Evolutionary conservation across 2,113 vertebrate genomes (phyloP), one percentile per base, ranked within the genome.

Genomic region (Caranx melampygus): DNA sequence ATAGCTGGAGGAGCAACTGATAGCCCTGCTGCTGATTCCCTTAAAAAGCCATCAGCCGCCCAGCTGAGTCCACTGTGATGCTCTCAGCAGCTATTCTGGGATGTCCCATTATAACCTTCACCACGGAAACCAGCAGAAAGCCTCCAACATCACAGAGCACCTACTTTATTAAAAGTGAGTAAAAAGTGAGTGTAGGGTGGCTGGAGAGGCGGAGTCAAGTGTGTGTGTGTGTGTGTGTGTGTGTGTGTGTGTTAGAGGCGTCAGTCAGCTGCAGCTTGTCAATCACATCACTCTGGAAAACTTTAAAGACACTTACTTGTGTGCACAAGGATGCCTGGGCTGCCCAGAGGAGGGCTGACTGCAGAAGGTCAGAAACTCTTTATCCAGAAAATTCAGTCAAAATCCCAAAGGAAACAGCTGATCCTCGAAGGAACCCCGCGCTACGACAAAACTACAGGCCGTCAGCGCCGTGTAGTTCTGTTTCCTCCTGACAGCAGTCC

Each of bases 371-470:
- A 95, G 92, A 93, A 95, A 95, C 94, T 96, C 96, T 95, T 95
- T 97, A 96, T 96, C 96, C 96, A 94, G 93, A 96, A 95, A 93
- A 88, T 92, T 13, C 44, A 20, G 91, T 94, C 88, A 87, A 93
- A 96, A 96, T 96, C 96, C 97, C 96, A 97, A 91, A 95, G 95
- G 96, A 95, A 97, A 97, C 95, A 91, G 94, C 93, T 94, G 95
- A 96, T 95, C 96, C 97, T 96, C 94, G 93, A 94, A 88, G 94
- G 89, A 92, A 86, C 89, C 88, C 88, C 90, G n/a, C n/a, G n/a
- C n/a, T n/a, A n/a, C n/a, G n/a, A 97, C 97, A 98, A 97, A 99
- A 98, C 97, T 96, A 98, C 98, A 97, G 97, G 84, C 96, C 92
- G 71, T 87, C 72, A 42, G 42, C 78, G 94, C 95, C 94, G 95